Evolutionary conservation across 2,888 invertebrate species (phyloP).

Genomic region (Scrobipalpa atriplicella): DNA sequence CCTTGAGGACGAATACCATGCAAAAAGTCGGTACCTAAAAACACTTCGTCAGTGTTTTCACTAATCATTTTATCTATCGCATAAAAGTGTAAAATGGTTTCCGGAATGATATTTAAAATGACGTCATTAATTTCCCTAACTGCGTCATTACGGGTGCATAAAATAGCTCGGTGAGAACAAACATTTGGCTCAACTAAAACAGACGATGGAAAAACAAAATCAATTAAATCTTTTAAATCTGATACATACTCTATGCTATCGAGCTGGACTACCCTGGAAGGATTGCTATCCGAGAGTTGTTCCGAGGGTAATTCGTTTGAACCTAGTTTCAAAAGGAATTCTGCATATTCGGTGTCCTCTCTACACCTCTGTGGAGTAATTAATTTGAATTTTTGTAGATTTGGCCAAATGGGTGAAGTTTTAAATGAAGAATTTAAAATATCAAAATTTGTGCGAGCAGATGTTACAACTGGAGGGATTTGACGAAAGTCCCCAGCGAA

Average conservation of each 20-base stretch:
- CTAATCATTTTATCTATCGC: neutral
- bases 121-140: conserved; percentile 22
- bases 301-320: neutral
- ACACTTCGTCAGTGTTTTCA: neutral
- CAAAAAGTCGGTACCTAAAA: conserved; percentile 5
- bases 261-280: no score
- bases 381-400: conserved; percentile 28
- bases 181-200: neutral
- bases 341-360: conserved; percentile 17
- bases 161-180: neutral
- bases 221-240: conserved; percentile 17
- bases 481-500: conserved; percentile 35
- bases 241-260: neutral
- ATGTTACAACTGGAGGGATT: conserved; percentile 32
- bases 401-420: conserved; percentile 29
- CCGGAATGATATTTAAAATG: conserved; percentile 1
- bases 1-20: conserved; percentile 11
- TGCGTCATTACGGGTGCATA: neutral
- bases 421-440: conserved; percentile 23
- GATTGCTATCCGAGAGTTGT: no score
- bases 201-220: conserved; percentile 1
- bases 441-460: conserved; percentile 25
- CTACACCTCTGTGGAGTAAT: conserved; percentile 29
- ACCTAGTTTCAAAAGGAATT: conserved; percentile 8
- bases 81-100: neutral